Evolutionary conservation across 2,797 vertebrate genomes (phyloP).

Genomic region (Tokudaia tokunoshimensis): DNA sequence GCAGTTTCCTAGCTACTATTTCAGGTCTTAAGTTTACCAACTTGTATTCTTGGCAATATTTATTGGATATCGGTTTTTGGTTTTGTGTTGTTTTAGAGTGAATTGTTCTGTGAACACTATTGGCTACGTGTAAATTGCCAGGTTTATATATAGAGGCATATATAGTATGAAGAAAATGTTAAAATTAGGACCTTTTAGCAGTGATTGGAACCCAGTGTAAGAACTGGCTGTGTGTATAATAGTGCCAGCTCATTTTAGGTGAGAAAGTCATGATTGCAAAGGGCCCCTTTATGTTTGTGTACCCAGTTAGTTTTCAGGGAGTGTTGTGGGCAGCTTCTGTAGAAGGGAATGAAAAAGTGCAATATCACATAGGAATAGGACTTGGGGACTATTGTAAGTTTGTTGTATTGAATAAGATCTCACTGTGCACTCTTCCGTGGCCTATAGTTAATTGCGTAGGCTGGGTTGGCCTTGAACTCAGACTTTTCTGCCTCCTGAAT

Average conservation of each 20-base stretch:
- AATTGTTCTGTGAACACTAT: background rate
- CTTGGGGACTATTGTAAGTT: background rate
- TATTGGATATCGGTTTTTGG: background rate
- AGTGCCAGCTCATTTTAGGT: background rate
- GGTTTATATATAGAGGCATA: background rate
- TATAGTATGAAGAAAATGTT: background rate
- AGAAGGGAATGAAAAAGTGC: too few species aligned
- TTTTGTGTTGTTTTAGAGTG: background rate
- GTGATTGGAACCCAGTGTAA: background rate
- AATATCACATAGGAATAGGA: background rate
- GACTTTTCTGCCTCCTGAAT: background rate
- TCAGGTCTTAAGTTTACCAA: background rate
- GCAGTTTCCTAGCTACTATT: background rate
- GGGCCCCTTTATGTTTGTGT: background rate
- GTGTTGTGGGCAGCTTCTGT: background rate
- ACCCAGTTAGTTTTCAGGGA: background rate
- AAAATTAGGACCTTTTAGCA: background rate
- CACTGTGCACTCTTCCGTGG: background rate
- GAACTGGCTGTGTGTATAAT: background rate
- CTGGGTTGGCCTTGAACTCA: background rate
- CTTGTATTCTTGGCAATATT: background rate
- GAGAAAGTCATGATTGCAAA: background rate
- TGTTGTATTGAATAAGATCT: background rate
- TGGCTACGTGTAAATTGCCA: background rate
- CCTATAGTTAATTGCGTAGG: too few species aligned